Percentiles rank a stretch among this genome's conserved stretches.
phyloP scores from a whole-genome alignment of 2,797 vertebrate species.

The Lepilemur septentrionalis region DNA sequence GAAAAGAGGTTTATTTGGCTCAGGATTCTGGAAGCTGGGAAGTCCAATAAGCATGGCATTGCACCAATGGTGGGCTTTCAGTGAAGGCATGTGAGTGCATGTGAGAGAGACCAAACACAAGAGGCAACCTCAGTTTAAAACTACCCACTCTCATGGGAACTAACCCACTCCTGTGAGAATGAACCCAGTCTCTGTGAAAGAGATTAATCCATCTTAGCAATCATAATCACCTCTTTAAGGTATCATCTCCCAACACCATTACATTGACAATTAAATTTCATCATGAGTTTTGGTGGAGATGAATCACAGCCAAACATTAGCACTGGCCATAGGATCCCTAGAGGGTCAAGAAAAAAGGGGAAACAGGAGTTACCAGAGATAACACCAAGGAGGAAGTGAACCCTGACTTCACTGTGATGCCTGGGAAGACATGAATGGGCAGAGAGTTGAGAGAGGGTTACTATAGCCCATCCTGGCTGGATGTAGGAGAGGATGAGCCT shows the following conservation, averaged over 20 bases:
- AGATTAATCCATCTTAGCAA: background rate
- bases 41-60: background rate
- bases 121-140: background rate
- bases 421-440: background rate
- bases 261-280: background rate
- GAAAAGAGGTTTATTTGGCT: background rate
- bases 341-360: background rate
- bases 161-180: background rate
- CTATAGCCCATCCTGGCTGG: background rate
- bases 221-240: background rate
- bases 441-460: background rate
- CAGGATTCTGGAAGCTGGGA: background rate
- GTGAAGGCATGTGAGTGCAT: background rate
- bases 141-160: background rate
- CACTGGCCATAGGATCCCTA: background rate
- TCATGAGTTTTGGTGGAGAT: background rate
- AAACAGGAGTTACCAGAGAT: background rate
- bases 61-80: background rate
- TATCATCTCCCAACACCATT: background rate
- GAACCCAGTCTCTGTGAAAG: background rate
- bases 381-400: background rate
- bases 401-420: background rate
- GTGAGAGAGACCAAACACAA: background rate
- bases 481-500: accelerated
- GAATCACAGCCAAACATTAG: background rate